Percentiles rank a stretch among this genome's conserved stretches.
These are phyloP conservation scores for Ctenicera cuprea DNA, from an alignment of 2,888 invertebrate species.

Conservation along the genomic window DNA sequence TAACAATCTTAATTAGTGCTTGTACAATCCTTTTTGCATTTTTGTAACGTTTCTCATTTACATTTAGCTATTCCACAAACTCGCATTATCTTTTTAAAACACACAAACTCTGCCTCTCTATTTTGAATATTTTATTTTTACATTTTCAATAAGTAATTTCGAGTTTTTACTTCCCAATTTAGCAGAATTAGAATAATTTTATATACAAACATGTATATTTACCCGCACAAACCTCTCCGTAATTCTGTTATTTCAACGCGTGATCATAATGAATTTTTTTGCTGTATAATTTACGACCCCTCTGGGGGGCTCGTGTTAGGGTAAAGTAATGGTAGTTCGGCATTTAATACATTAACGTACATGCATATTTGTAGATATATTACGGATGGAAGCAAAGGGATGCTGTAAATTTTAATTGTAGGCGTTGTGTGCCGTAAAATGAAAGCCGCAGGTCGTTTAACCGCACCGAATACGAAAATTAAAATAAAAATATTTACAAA, in stretches of 20 bases:
- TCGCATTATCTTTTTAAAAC: not conserved
- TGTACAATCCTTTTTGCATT: not conserved
- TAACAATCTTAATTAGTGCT: not conserved
- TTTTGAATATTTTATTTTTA: not conserved
- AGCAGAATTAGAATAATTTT: not conserved
- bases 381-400: slow-evolving; percentile 28
- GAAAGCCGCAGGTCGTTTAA: slow-evolving; percentile 21
- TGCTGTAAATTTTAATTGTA: slow-evolving; percentile 35
- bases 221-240: not conserved
- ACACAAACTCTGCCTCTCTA: not conserved
- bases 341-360: slow-evolving; percentile 32
- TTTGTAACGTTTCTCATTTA: not conserved
- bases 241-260: slow-evolving; percentile 10
- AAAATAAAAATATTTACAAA: slow-evolving; percentile 24
- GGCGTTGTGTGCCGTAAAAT: slow-evolving; percentile 18
- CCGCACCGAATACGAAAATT: slow-evolving; percentile 20
- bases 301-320: slow-evolving; percentile 7
- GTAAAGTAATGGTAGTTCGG: slow-evolving; percentile 18
- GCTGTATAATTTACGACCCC: slow-evolving; percentile 31
- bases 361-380: slow-evolving; percentile 31
- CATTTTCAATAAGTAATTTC: not conserved
- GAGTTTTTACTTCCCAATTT: not conserved
- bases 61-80: not conserved
- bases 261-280: slow-evolving; percentile 27
- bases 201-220: not conserved